A percentile compares a stretch with the other conserved stretches of the same genome.
Conservation (phyloP, 2,888 invertebrate genomes). For the Malthinus flaveolus region DNA sequence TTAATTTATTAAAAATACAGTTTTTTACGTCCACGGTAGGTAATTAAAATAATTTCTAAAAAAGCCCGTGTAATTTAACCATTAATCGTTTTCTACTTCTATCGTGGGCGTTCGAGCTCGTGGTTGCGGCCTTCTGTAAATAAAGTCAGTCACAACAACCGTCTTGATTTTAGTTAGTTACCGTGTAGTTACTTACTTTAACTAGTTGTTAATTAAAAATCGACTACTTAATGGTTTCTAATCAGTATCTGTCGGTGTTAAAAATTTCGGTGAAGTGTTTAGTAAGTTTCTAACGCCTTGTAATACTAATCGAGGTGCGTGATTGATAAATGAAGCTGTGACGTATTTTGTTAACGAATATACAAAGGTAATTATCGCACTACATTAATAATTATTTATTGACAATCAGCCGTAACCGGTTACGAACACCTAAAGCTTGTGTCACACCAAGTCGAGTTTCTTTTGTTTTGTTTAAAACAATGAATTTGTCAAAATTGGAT, state of each 20-base stretch:
- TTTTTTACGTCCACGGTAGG: background rate
- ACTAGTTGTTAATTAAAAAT: background rate
- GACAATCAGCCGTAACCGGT: too few relatives aligned
- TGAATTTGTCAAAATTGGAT: too few relatives aligned
- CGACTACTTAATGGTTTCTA: too few relatives aligned
- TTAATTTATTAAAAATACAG: too few relatives aligned
- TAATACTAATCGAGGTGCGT: background rate
- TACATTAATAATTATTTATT: too few relatives aligned
- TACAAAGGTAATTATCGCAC: too few relatives aligned
- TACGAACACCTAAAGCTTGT: too few relatives aligned
- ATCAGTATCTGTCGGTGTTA: too few relatives aligned
- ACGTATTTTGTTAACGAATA: too few relatives aligned
- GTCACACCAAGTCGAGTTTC: too few relatives aligned
- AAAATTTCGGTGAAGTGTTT: background rate
- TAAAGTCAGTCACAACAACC: constrained; percentile 41
- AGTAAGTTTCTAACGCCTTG: background rate
- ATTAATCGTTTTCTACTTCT: constrained; percentile 32
- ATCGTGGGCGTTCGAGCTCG: constrained; percentile 45
- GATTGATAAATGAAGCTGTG: background rate
- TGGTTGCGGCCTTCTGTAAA: constrained; percentile 48
- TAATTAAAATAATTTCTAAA: background rate
- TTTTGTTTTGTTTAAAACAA: too few relatives aligned
- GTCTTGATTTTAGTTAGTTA: constrained; percentile 47
- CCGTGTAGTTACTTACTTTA: constrained; percentile 27
- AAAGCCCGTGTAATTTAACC: constrained; percentile 19